Conservation (phyloP, 2,113 vertebrate genomes). For the Pseudopodoces humilis region DNA sequence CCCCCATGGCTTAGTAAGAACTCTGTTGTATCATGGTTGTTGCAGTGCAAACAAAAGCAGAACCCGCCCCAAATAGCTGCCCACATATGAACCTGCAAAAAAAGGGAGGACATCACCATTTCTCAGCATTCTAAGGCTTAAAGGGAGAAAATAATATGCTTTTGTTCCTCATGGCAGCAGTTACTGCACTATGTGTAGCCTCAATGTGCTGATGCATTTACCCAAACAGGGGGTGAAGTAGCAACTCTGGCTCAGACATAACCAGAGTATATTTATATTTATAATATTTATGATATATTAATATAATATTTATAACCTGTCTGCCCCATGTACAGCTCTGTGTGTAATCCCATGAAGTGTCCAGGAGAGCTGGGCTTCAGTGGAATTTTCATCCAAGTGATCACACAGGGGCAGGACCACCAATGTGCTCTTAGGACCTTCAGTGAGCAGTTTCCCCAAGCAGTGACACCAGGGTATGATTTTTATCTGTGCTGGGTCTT, state of each 20-base stretch:
- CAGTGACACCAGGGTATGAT: too few relatives aligned
- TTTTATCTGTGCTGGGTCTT: neutral
- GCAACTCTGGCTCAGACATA: neutral
- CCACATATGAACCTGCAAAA: neutral
- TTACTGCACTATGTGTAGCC: neutral
- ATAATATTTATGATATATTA: too few relatives aligned
- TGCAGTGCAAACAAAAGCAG: neutral
- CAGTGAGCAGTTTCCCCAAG: neutral
- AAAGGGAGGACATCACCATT: fast-evolving
- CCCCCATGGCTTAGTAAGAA: neutral
- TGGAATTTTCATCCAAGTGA: neutral
- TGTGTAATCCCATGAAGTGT: fast-evolving
- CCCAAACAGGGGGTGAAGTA: neutral
- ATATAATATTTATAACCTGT: neutral
- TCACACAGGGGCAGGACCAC: fast-evolving
- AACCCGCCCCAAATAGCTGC: neutral
- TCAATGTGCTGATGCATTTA: fast-evolving
- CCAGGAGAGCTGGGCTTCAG: neutral
- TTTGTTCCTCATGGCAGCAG: neutral
- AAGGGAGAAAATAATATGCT: fast-evolving
- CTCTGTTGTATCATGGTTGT: neutral
- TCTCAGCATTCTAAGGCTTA: neutral
- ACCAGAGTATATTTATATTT: neutral
- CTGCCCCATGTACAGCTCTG: neutral
- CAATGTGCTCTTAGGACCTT: neutral